A percentile compares a stretch with the other conserved stretches of the same genome.
These are phyloP conservation scores for Drosophila ironensis DNA, from an alignment of 1,140 invertebrate species.

Conservation along the genomic window DNA sequence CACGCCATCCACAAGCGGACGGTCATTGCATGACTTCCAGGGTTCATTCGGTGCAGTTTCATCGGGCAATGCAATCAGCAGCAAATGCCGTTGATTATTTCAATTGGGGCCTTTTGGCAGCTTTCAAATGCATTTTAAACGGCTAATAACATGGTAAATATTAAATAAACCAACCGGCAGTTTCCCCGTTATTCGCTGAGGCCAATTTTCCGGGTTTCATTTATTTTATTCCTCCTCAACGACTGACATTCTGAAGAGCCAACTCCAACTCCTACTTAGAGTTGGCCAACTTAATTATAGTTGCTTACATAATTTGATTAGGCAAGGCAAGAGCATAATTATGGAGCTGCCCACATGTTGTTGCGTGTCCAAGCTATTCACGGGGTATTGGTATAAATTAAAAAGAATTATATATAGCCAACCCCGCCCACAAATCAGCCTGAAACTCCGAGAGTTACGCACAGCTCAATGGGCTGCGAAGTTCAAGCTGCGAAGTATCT, in stretches of 20 bases:
- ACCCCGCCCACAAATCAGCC: conserved; percentile 11
- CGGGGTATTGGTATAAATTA: conserved; percentile 37
- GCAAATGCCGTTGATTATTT: conserved; percentile 70
- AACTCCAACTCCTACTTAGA: neutral
- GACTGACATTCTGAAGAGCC: neutral
- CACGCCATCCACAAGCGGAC: conserved; percentile 46
- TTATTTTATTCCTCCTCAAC: too few relatives aligned
- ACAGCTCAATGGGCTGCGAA: conserved; percentile 35
- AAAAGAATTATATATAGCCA: conserved; percentile 20
- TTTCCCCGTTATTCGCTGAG: too few relatives aligned
- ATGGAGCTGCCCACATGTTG: neutral
- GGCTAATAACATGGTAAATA: conserved; percentile 38
- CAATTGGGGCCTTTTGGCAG: conserved; percentile 62
- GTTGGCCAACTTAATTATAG: conserved; percentile 17
- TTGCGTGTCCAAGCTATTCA: conserved; percentile 39
- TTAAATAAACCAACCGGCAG: neutral
- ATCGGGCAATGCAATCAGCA: conserved; percentile 43
- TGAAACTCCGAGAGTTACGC: conserved; percentile 24
- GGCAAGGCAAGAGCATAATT: conserved; percentile 27
- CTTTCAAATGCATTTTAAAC: conserved; percentile 53
- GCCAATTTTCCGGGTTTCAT: too few relatives aligned
- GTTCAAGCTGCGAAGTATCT: conserved; percentile 24
- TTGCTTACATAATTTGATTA: conserved; percentile 5
- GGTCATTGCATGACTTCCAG: conserved; percentile 58
- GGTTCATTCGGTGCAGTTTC: conserved; percentile 23